Evolutionary conservation across 2,888 invertebrate genomes (phyloP).

Genomic region (Leptothorax acervorum): DNA sequence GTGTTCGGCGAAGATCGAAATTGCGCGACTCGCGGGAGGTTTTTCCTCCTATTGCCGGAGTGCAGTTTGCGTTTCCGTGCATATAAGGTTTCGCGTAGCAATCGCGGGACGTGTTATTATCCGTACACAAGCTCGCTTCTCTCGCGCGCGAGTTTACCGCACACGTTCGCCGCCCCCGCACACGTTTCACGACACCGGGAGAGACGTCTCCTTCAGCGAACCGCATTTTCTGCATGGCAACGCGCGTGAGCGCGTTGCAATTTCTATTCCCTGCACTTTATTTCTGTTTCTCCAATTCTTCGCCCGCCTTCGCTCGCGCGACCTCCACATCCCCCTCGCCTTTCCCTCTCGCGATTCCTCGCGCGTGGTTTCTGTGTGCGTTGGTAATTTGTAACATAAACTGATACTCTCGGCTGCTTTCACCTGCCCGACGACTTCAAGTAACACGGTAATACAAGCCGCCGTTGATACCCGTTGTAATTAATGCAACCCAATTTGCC

Average conservation of each 20-base stretch:
- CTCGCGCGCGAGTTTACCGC: constrained; percentile 5
- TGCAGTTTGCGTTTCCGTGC: constrained; percentile 2
- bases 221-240: constrained; percentile 34
- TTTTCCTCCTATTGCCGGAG: constrained; percentile 26
- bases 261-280: constrained; percentile 44
- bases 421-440: constrained; percentile 18
- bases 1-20: constrained; percentile 12
- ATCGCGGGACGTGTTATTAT: constrained; percentile 35
- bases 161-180: too few species aligned
- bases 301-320: constrained; percentile 11
- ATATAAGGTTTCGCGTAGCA: constrained; percentile 45
- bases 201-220: constrained; percentile 31
- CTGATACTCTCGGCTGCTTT: constrained; percentile 25
- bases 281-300: constrained; percentile 42
- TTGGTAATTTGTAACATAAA: constrained; percentile 23
- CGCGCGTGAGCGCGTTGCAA: constrained; percentile 17
- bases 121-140: constrained; percentile 34
- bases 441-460: constrained; percentile 7
- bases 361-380: not conserved
- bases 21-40: not conserved
- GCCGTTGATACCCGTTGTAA: constrained; percentile 38
- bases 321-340: not conserved
- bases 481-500: constrained; percentile 46
- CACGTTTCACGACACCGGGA: not conserved
- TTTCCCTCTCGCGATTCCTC: not conserved